These are phyloP conservation scores for Spodoptera picta DNA, from an alignment of 2,888 invertebrate species.

Conservation along the genomic window DNA sequence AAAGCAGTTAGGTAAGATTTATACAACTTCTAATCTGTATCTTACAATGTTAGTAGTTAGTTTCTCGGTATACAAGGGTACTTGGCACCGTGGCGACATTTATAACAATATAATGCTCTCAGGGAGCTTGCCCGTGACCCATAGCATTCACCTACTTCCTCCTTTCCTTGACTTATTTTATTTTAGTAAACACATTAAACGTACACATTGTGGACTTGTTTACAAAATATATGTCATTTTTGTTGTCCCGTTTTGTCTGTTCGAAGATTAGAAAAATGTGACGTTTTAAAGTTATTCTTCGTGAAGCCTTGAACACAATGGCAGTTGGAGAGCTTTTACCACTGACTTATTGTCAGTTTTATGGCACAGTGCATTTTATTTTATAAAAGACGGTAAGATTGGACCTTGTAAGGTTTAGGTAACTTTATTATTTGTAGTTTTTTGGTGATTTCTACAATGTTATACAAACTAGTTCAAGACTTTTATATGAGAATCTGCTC, in stretches of 20 bases:
- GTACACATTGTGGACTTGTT: slow-evolving; percentile 13
- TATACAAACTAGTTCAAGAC: no score
- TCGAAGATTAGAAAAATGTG: not conserved
- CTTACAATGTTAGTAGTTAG: slow-evolving; percentile 11
- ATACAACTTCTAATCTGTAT: slow-evolving; percentile 3
- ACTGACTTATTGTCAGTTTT: no score
- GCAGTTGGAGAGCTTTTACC: no score
- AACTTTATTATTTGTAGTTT: no score
- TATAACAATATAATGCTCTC: slow-evolving; percentile 32
- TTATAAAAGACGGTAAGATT: no score
- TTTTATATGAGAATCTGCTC: no score
- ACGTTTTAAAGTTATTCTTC: not conserved
- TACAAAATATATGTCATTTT: slow-evolving; percentile 12
- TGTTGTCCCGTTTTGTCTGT: not conserved
- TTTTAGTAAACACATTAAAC: no score
- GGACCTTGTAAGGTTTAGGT: no score
- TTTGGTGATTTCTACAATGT: no score
- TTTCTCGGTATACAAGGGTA: slow-evolving; percentile 19
- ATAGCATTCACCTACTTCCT: slow-evolving; percentile 32
- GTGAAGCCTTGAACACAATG: no score
- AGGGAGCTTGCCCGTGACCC: slow-evolving; percentile 48
- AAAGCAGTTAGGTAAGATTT: no score
- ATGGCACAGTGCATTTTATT: no score
- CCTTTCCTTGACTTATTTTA: slow-evolving; percentile 8
- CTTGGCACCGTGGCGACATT: slow-evolving; percentile 36